phyloP scores from a whole-genome alignment of 1,140 invertebrate species.

The Heliothis virescens region DNA sequence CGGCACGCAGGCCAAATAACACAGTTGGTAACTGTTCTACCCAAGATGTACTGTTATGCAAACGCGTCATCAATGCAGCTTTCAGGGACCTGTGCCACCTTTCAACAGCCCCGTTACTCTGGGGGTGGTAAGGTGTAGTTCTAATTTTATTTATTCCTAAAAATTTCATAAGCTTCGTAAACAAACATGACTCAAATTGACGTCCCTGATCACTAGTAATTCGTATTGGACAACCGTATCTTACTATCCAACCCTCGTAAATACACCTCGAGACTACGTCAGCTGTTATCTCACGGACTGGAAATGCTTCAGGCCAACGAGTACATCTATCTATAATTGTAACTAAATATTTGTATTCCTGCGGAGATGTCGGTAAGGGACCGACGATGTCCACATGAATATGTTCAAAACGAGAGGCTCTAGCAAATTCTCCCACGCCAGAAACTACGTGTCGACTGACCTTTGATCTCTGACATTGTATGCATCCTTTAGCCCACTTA shows the following conservation, averaged over 20 bases:
- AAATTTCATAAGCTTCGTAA: background rate
- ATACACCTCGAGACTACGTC: background rate
- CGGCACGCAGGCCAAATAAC: constrained; percentile 6
- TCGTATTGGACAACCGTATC: background rate
- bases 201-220: background rate
- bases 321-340: background rate
- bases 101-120: constrained; percentile 13
- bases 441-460: background rate
- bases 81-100: constrained; percentile 11
- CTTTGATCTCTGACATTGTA: background rate
- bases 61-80: background rate
- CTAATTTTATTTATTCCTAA: background rate
- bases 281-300: background rate
- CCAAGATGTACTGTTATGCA: background rate
- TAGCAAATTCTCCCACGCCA: background rate
- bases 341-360: background rate
- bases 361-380: background rate
- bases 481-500: background rate
- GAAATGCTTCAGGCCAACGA: background rate
- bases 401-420: background rate
- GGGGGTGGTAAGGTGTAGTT: constrained; percentile 24
- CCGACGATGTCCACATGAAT: background rate
- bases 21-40: constrained; percentile 19
- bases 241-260: background rate
- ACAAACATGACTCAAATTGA: background rate